These are phyloP conservation scores for Podotricha telesiphe DNA, from an alignment of 2,888 invertebrate species.

Conservation along the genomic window DNA sequence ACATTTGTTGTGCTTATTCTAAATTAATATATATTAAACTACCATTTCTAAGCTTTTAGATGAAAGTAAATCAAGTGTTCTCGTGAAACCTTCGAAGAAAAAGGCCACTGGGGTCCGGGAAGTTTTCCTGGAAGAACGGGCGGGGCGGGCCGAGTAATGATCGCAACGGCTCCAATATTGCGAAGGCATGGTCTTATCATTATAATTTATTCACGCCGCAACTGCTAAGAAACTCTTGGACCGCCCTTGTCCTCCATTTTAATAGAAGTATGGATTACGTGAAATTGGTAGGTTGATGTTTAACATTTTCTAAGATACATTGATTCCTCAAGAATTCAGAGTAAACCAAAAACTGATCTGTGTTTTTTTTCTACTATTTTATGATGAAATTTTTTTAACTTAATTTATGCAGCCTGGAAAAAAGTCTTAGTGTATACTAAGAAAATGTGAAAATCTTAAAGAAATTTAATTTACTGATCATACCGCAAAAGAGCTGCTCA, in stretches of 20 bases:
- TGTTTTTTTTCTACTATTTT: background rate
- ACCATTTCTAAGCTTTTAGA: conserved; percentile 18
- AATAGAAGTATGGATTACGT: conserved; percentile 32
- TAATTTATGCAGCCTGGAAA: conserved; percentile 18
- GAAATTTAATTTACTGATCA: conserved; percentile 30
- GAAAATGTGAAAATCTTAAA: conserved; percentile 28
- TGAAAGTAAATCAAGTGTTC: conserved; percentile 46
- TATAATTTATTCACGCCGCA: conserved; percentile 80
- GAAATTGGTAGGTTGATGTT: conserved; percentile 22
- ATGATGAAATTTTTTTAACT: conserved; percentile 8
- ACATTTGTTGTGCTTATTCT: background rate
- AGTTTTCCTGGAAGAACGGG: conserved; percentile 38
- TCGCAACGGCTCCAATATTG: conserved; percentile 81
- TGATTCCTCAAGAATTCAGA: background rate
- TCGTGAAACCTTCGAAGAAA: conserved; percentile 31
- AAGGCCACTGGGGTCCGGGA: conserved; percentile 36
- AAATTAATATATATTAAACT: background rate
- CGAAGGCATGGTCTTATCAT: conserved; percentile 76
- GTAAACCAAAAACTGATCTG: background rate
- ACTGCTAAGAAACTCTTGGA: conserved; percentile 54
- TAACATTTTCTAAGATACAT: conserved; percentile 10
- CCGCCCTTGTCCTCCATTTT: conserved; percentile 33
- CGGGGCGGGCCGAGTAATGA: conserved; percentile 51
- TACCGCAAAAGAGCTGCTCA: conserved; percentile 26
- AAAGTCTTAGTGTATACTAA: conserved; percentile 7